A percentile compares a stretch with the other conserved stretches of the same genome.
These are phyloP conservation scores for Cetonia aurata DNA, from an alignment of 2,888 invertebrate genomes.

Conservation along the genomic window DNA sequence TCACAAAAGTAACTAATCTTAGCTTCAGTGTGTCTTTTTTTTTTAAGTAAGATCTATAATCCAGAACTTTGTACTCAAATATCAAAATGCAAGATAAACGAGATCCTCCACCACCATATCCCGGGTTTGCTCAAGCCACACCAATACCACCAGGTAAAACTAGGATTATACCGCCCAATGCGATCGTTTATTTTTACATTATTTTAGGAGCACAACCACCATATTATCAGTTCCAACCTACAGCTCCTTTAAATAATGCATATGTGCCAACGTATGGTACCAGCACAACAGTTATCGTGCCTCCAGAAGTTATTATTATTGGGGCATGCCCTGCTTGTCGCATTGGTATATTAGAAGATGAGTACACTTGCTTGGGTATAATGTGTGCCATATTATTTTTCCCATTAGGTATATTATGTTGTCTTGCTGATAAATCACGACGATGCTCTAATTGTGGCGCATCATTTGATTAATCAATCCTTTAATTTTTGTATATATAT, in stretches of 20 bases:
- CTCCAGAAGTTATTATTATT: conserved; percentile 84
- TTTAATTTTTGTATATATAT: too few relatives aligned
- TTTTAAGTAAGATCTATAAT: neutral
- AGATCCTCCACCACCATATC: conserved; percentile 44
- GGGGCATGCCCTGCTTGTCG: conserved; percentile 92
- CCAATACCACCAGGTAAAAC: conserved; percentile 35
- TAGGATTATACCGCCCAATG: neutral
- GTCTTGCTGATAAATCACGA: conserved; percentile 84
- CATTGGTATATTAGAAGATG: conserved; percentile 88
- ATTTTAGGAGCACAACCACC: conserved; percentile 48
- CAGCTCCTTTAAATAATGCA: conserved; percentile 47
- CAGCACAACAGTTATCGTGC: conserved; percentile 73
- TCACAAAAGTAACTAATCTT: too few relatives aligned
- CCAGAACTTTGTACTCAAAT: too few relatives aligned
- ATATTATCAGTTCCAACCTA: conserved; percentile 43
- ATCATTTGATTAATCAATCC: conserved; percentile 73
- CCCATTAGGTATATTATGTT: conserved; percentile 89
- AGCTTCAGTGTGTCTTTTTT: conserved; percentile 3
- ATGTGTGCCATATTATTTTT: conserved; percentile 89
- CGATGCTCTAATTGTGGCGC: conserved; percentile 91
- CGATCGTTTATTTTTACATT: neutral
- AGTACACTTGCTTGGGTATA: conserved; percentile 87
- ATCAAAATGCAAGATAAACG: conserved; percentile 39
- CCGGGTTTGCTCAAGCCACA: conserved; percentile 33
- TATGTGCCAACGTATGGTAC: conserved; percentile 71